Conservation (phyloP, 35 echinoderm and acorn worm species). For the Nesometra sesokonis region DNA sequence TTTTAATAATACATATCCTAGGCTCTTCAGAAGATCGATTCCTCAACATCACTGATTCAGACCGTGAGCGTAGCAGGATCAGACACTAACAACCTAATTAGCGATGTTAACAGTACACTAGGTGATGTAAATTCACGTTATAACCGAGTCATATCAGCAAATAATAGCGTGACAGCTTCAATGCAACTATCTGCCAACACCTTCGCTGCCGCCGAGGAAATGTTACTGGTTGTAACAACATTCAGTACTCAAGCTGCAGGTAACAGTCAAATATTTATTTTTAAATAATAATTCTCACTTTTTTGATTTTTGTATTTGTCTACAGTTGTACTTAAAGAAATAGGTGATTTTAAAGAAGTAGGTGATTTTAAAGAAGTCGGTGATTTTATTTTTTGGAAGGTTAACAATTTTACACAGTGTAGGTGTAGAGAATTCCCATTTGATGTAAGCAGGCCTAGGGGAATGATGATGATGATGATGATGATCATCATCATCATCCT, state of each 20-base stretch:
- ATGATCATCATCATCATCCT: no score
- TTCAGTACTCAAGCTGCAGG: constrained; percentile 42
- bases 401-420: no score
- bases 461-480: no score
- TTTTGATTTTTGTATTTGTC: background rate
- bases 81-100: constrained; percentile 5
- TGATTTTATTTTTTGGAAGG: no score
- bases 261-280: background rate
- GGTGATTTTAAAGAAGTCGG: background rate
- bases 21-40: constrained; percentile 10
- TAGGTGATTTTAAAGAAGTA: background rate
- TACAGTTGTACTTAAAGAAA: background rate
- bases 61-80: constrained; percentile 2
- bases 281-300: background rate
- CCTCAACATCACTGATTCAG: background rate
- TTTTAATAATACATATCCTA: background rate
- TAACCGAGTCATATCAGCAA: constrained; percentile 29
- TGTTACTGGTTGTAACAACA: constrained; percentile 10
- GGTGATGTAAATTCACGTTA: constrained; percentile 16
- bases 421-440: no score
- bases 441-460: no score
- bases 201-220: constrained; percentile 47
- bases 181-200: constrained; percentile 10
- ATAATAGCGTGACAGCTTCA: constrained; percentile 20
- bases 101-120: constrained; percentile 19